Base-by-base conservation (phyloP, 92 coral and sea anemone species). In the Heteractis magnifica region DNA sequence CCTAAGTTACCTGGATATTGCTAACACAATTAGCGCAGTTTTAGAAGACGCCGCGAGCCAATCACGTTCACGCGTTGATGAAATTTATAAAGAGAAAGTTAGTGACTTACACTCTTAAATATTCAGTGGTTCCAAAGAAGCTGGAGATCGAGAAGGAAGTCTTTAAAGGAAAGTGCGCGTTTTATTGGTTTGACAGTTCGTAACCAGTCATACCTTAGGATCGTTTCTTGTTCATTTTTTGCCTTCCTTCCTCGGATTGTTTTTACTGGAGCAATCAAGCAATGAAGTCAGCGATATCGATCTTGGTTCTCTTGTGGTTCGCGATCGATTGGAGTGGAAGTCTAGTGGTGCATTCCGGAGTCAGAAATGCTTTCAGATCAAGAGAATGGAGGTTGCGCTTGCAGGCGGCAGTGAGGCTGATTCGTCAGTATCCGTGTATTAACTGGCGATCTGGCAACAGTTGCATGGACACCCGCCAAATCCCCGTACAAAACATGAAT, bases 11-110 rank as follows among this genome's bases (percentile, higher is more conserved):
- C 92, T 86, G 93, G 90, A 78, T 87, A 93, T 93, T 93, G 93
- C 93, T 91, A 85, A 89, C 89, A 92, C 90, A 93, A 93, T 93
- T 93, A 93, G 77, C 92, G 90, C 81, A 82, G 92, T 89, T 89
- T 87, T 77, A 91, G 95, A 93, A 85, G 98, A 87, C 81, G 91
- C 98, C 98, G 98, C 98, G 85, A 89, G 77, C 98, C 98, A 93
- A 93, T 93, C 98, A 93, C 58, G 79, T 60, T 68, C 77, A 81
- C 85, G 70, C 77, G 78, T 59, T 76, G 77, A 77, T 80, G 79
- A 85, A 84, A 89, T 91, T 87, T 81, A 83, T 79, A 93, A 90
- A 82, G 92, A 92, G 94, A 86, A 87, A 87, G 90, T 87, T 82
- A 76, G 91, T 89, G 87, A 84, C 85, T 86, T 60, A 81, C 88